phyloP scores from a whole-genome alignment of 2,888 invertebrate genomes.

The Abscondita cerata region DNA sequence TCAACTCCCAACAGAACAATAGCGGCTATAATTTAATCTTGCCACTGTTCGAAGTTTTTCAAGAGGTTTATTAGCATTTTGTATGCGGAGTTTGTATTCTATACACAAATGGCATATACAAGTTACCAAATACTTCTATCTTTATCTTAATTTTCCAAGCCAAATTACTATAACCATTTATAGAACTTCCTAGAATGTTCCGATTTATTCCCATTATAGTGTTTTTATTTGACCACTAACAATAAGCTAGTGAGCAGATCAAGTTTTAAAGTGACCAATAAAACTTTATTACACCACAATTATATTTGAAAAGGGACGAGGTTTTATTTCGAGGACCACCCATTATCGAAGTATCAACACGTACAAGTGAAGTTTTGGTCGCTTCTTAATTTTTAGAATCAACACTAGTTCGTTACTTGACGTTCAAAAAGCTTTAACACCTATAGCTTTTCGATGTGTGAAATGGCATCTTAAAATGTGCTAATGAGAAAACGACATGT shows the following conservation, averaged over 20 bases:
- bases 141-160: slow-evolving; percentile 28
- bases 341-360: slow-evolving; percentile 21
- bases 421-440: slow-evolving; percentile 20
- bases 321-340: slow-evolving; percentile 24
- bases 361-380: slow-evolving; percentile 25
- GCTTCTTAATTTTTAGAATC: slow-evolving; percentile 16
- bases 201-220: slow-evolving; percentile 15
- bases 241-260: not conserved
- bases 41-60: slow-evolving; percentile 37
- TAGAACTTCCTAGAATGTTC: slow-evolving; percentile 23
- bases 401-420: slow-evolving; percentile 12
- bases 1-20: slow-evolving; percentile 34
- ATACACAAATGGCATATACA: slow-evolving; percentile 35
- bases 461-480: slow-evolving; percentile 31
- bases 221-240: not conserved
- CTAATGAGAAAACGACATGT: slow-evolving; percentile 33
- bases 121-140: slow-evolving; percentile 34
- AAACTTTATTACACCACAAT: slow-evolving; percentile 27
- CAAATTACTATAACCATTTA: slow-evolving; percentile 24
- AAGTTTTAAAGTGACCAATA: slow-evolving; percentile 27
- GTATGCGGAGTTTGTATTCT: slow-evolving; percentile 31
- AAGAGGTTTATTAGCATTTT: slow-evolving; percentile 39
- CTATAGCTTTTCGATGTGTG: slow-evolving; percentile 32
- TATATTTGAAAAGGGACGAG: slow-evolving; percentile 15
- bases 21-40: slow-evolving; percentile 36